A percentile compares a stretch with the other conserved stretches of the same genome.
Evolutionary conservation across 2,797 vertebrate genomes (phyloP).

Genomic region (Poeciliopsis gracilis): DNA sequence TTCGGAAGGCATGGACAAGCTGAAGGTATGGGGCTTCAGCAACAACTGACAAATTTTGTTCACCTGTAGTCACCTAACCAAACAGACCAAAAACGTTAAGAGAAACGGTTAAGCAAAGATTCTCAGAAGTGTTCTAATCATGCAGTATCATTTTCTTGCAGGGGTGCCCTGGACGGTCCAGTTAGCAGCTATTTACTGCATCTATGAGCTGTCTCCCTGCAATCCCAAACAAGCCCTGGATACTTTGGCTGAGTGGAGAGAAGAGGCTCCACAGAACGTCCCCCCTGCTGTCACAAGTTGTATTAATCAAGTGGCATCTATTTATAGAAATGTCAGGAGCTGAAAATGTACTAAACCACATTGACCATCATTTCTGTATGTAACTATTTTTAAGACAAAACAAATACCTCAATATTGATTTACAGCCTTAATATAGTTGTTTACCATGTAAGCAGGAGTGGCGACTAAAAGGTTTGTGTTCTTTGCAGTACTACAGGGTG

Average conservation of each 20-base stretch:
- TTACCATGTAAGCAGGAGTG: not conserved
- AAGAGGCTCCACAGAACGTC: constrained; percentile 67
- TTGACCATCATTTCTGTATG: not conserved
- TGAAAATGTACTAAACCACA: constrained; percentile 32
- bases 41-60: not conserved
- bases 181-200: constrained; percentile 89
- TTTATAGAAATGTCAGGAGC: constrained; percentile 75
- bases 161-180: constrained; percentile 93
- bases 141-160: constrained; percentile 54
- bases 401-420: constrained; percentile 14
- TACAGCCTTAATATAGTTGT: not conserved
- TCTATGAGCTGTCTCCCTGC: constrained; percentile 90
- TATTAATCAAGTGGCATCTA: constrained; percentile 84
- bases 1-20: constrained; percentile 88
- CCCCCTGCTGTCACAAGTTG: constrained; percentile 83
- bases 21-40: constrained; percentile 86
- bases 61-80: not conserved
- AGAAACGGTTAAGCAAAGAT: not conserved
- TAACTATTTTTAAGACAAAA: constrained; percentile 19
- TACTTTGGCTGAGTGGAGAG: constrained; percentile 85
- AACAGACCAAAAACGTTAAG: not conserved
- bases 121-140: not conserved
- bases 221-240: constrained; percentile 86
- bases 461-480: not conserved
- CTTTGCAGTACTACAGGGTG: not conserved